Conservation (phyloP, 1,140 invertebrate species). For the Paramacrobiotus metropolitanus region DNA sequence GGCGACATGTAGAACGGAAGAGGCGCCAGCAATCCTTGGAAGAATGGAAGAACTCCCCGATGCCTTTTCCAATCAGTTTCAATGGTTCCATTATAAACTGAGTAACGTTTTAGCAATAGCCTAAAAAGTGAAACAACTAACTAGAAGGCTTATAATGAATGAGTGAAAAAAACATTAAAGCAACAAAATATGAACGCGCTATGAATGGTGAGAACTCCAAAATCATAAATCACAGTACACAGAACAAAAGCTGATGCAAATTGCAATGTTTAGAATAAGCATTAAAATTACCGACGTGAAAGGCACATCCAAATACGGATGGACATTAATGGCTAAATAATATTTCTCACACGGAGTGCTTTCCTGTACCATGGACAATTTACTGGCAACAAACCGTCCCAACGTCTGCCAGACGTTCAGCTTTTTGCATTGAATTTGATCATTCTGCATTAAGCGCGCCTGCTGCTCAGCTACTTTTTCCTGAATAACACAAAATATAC, state of each 20-base stretch:
- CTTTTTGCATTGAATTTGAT: background rate
- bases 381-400: background rate
- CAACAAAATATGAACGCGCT: too few relatives aligned
- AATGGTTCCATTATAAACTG: background rate
- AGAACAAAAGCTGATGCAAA: too few relatives aligned
- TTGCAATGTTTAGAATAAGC: too few relatives aligned
- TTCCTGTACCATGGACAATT: background rate
- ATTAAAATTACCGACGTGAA: background rate
- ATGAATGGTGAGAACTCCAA: background rate
- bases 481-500: background rate
- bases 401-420: background rate
- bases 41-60: background rate
- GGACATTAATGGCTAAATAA: background rate
- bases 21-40: background rate
- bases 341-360: background rate
- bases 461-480: background rate
- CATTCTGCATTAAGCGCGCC: background rate
- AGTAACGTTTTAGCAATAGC: background rate
- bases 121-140: background rate
- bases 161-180: too few relatives aligned
- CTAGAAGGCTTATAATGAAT: too few relatives aligned
- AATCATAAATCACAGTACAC: too few relatives aligned
- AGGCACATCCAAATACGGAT: background rate
- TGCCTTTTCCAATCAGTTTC: background rate
- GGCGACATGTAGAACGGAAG: slow-evolving; percentile 3